Base-by-base conservation (phyloP, 2,888 invertebrate genomes). In the Torymus tubicola region DNA sequence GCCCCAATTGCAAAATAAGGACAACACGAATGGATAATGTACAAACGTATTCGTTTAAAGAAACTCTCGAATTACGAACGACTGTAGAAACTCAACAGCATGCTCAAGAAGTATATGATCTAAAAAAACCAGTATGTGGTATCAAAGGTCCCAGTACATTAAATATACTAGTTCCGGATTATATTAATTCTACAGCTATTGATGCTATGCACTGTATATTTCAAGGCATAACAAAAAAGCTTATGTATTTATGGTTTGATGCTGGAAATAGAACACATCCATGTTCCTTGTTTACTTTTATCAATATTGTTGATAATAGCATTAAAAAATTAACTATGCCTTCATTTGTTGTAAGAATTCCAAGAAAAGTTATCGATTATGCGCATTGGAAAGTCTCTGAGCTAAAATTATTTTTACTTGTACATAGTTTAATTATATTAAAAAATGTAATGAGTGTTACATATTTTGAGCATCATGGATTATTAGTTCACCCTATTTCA, bases 361-460 rank as follows among this genome's bases (percentile, higher is more conserved):
- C 83, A 2, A 69, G 84, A 31, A 72, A 77, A 5, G 81, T 86
- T 14, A 69, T 58, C 21, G 81, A 83, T 53, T 64, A 77, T 3
- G 53, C 61, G 1, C 76, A 84, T 69, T 84, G 82, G 82, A 85
- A 86, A 78, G 84, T 81, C 0, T 77, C 75, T 5, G 85, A 85
- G 42, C 78, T 83, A 2, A 85, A 84, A 82, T 24, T 67, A 8
- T 84, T 78, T 76, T 78, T 85, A 12, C 79, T 84, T 12, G 77
- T 83, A 50, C 84, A 83, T 72, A 85, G 83, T 4, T n/a, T 84
- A 50, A 82, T 82, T 16, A 60, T 85, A 64, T 65, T 85, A 50
- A 16, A 75, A 18, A 81, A 80, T 18, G 61, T 84, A 14, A 83
- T 86, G 84, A n/a, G 5, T 16, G 12, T 63, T 10, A 65, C 79